These are phyloP conservation scores for Euphydryas editha DNA, from an alignment of 2,888 invertebrate genomes.

Conservation along the genomic window DNA sequence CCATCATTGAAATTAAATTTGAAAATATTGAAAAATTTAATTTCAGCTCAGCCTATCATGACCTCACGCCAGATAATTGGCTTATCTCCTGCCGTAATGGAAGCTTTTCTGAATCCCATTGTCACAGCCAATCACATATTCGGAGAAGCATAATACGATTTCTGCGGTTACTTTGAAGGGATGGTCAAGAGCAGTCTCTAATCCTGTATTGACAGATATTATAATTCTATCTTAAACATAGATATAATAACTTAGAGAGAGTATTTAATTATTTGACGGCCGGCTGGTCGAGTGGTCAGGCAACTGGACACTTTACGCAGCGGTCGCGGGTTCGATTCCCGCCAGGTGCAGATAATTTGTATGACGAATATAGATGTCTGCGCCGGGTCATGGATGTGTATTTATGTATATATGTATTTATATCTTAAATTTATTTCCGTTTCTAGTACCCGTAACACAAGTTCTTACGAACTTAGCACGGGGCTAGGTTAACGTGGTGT, in stretches of 20 bases:
- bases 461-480: no score
- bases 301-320: no score
- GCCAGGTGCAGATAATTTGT: no score
- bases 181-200: constrained; percentile 5
- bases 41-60: constrained; percentile 48
- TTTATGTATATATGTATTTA: no score
- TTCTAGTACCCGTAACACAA: no score
- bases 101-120: constrained; percentile 43
- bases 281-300: no score
- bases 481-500: no score
- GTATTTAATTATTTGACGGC: no score
- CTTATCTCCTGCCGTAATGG: constrained; percentile 51
- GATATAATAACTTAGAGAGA: not conserved
- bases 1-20: constrained; percentile 46
- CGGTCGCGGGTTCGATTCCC: no score
- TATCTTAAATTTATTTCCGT: no score
- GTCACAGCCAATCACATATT: constrained; percentile 45
- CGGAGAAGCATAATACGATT: constrained; percentile 33
- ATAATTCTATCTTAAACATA: not conserved
- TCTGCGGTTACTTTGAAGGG: not conserved
- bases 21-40: constrained; percentile 53
- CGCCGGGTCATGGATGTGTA: no score
- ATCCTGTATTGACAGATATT: not conserved
- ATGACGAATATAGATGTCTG: no score
- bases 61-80: constrained; percentile 47